phyloP scores from a whole-genome alignment of 2,797 vertebrate genomes.

The Sebastes ruberrimus region DNA sequence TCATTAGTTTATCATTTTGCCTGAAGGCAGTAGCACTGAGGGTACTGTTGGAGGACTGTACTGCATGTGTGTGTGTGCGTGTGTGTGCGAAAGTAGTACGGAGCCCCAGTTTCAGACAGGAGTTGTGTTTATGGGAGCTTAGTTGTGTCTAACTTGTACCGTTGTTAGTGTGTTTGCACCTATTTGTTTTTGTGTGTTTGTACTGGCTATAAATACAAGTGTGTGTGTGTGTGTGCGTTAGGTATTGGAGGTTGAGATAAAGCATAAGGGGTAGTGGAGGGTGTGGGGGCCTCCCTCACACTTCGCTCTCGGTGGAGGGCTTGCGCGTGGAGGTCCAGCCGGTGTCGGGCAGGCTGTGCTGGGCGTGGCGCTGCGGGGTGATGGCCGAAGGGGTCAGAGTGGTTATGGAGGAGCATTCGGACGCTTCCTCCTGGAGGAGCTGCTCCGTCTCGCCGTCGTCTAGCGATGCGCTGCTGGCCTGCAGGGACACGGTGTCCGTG shows the following conservation, averaged over 20 bases:
- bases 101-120: slow-evolving; percentile 56
- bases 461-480: slow-evolving; percentile 95
- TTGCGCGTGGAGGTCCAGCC: slow-evolving; percentile 93
- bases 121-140: slow-evolving; percentile 41
- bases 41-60: slow-evolving; percentile 33
- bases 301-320: slow-evolving; percentile 93
- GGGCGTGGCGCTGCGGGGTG: slow-evolving; percentile 88
- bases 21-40: slow-evolving; percentile 54
- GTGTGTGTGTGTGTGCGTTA: slow-evolving; percentile 27
- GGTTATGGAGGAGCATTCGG: slow-evolving; percentile 94
- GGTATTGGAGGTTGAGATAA: slow-evolving; percentile 39
- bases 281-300: slow-evolving; percentile 79
- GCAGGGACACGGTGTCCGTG: slow-evolving; percentile 96
- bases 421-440: slow-evolving; percentile 95
- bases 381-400: slow-evolving; percentile 87
- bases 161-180: slow-evolving; percentile 29
- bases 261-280: slow-evolving; percentile 8
- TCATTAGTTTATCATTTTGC: slow-evolving; percentile 59
- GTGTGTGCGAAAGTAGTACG: slow-evolving; percentile 50
- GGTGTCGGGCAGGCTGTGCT: slow-evolving; percentile 90
- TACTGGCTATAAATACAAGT: slow-evolving; percentile 61
- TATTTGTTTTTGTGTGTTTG: slow-evolving; percentile 39
- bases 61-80: not conserved
- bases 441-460: slow-evolving; percentile 97
- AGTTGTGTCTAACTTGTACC: slow-evolving; percentile 37